Percentiles rank a stretch among this genome's conserved stretches.
These are phyloP conservation scores for Gallinago nigripennis DNA, from an alignment of 2,797 vertebrate genomes.

Conservation along the genomic window DNA sequence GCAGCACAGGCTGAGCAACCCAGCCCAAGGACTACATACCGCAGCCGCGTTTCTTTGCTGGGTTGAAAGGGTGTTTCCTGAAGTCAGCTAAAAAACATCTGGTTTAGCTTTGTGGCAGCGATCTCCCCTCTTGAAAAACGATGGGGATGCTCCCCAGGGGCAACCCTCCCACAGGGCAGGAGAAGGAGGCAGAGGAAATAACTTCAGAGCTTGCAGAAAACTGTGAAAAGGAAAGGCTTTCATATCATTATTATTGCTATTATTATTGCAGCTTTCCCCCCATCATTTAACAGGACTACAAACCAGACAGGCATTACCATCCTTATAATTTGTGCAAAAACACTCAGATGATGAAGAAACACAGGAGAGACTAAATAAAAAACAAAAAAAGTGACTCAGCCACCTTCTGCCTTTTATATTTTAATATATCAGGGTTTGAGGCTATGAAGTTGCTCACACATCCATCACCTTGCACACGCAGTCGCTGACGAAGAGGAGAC, in stretches of 20 bases:
- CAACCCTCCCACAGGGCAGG: fast-evolving
- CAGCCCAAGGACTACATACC: neutral
- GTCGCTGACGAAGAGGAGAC: fast-evolving
- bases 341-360: neutral
- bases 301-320: fast-evolving
- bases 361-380: neutral
- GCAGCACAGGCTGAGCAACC: neutral
- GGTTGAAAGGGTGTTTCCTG: neutral
- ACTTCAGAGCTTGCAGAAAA: neutral
- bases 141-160: neutral
- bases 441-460: neutral
- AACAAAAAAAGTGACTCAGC: neutral
- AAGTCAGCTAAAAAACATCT: neutral
- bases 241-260: neutral
- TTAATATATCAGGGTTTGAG: neutral
- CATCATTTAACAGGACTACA: neutral
- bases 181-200: neutral
- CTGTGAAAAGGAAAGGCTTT: neutral
- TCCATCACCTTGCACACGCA: neutral
- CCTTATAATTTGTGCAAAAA: neutral
- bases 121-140: neutral
- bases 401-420: neutral
- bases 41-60: neutral
- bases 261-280: neutral
- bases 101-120: neutral